Conservation (phyloP, 2,888 invertebrate genomes). For the Mamestra brassicae region DNA sequence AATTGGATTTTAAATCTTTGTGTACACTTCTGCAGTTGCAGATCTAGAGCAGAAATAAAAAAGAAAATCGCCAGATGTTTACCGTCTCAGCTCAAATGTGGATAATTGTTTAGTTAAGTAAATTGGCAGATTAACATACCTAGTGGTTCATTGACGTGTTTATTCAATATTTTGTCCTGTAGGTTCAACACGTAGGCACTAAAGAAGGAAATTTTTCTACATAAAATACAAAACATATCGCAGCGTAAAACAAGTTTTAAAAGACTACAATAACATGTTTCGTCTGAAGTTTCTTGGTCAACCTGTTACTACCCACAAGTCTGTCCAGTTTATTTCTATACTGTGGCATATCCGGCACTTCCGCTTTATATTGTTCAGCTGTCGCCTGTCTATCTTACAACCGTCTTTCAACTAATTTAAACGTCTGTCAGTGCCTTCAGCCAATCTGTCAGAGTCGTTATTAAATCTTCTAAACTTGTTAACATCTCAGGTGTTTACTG, state of each 20-base stretch:
- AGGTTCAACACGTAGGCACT: not conserved
- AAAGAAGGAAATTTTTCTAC: not conserved
- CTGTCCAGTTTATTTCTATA: slow-evolving; percentile 17
- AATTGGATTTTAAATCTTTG: slow-evolving; percentile 12
- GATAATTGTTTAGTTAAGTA: not conserved
- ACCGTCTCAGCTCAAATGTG: not conserved
- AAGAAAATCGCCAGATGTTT: slow-evolving; percentile 1
- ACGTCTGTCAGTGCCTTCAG: slow-evolving; percentile 30
- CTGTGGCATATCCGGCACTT: slow-evolving; percentile 20
- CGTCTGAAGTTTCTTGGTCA: slow-evolving; percentile 13
- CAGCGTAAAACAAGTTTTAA: not conserved
- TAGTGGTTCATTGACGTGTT: not conserved
- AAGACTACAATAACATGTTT: not conserved
- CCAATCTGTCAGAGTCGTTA: slow-evolving; percentile 38
- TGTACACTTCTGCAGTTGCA: not conserved
- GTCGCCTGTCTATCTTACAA: slow-evolving; percentile 36
- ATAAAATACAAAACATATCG: not conserved
- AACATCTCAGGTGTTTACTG: slow-evolving; percentile 21
- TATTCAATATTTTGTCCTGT: not conserved
- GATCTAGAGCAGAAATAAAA: not conserved
- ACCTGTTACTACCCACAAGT: slow-evolving; percentile 13
- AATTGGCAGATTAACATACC: not conserved
- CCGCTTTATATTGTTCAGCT: slow-evolving; percentile 47
- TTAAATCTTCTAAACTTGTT: slow-evolving; percentile 32
- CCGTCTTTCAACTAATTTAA: slow-evolving; percentile 48